Base-by-base conservation (phyloP, 2,113 vertebrate species). In the Mesocricetus auratus region DNA sequence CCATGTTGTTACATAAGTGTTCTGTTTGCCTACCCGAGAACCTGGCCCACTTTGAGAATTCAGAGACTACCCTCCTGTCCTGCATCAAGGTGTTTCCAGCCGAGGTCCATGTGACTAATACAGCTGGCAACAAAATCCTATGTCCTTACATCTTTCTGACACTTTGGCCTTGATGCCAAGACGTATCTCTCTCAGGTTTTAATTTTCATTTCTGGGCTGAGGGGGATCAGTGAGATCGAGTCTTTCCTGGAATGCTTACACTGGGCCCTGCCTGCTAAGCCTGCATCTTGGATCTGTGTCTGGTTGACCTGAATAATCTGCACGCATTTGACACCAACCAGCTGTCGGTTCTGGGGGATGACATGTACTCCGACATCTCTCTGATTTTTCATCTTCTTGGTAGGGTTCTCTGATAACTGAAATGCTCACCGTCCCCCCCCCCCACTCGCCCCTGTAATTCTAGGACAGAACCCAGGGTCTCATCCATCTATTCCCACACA, bases 1-100 rank as follows among this genome's bases (percentile, higher is more conserved):
- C 45, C 33, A 0, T 7, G 6, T 9, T 11, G 31, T 12, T 56
- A 5, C 39, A 45, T 31, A 13, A 4, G 10, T 0, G 1, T 58
- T 31, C 26, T 21, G 3, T 56, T 26, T 36, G 33, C 8, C 64
- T 33, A 50, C 68, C 13, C 0, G 0, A 73, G 47, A n/a, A n/a
- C 50, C 68, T 56, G 42, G 53, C 11, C 39, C 69, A 60, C 53
- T 75, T 16, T 42, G n/a, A 42, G 87, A 42, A 60, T 39, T 10
- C 36, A 58, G 58, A 10, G 17, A 75, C 56, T 6, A 21, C 33
- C 16, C n/a, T 64, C 21, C 33, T 50, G 31, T 58, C 56, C 31
- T 36, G 3, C 5, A 1, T 58, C 15, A 5, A 24, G 39, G 15
- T 36, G 77, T 58, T 78, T 69, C 64, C 53, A 64, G 7, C 45